Evolutionary conservation across 2,888 invertebrate genomes (phyloP), one percentile per base, ranked within the genome.

Genomic region (Aleiodes testaceus): DNA sequence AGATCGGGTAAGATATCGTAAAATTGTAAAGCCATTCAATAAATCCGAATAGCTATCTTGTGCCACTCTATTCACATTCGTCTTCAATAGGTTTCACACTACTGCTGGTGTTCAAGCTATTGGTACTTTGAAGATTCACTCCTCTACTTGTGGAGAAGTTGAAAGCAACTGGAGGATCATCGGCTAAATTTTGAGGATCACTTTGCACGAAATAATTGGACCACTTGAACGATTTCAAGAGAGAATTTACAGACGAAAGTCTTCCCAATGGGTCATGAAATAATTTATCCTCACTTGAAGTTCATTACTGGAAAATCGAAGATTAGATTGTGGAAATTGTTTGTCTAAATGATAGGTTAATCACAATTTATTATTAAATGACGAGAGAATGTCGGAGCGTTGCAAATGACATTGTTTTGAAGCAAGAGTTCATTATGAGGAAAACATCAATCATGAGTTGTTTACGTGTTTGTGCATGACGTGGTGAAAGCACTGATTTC

Each of bases 171-270:
- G 22, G 18, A 14, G 53, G n/a, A 22, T 5, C 4, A 26, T 16
- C 1, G 53, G 53, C 53, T 26, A 53, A 53, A 26, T 26, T 26
- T 53, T 5, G 64, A 22, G 44, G 45, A 66, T 42, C 59, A 67
- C 12, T 55, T 45, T 44, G 14, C 44, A 9, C 36, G 36, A 14
- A 55, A 55, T 67, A 67, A 30, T 55, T n/a, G 45, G 44, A 67
- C 26, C 44, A 45, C 67, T 67, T 22, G 59, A 67, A 45, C 47
- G 26, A 67, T 67, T 53, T 2, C 44, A 44, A 18, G 7, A 14
- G 16, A 16, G 16, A 26, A 22, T 22, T 16, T 12, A 45, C n/a
- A 2, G 11, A n/a, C 26, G 26, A 53, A 53, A 1, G 12, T 26
- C 53, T 53, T 11, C 12, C 53, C 53, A 7, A 22, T 5, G 26